Base-by-base conservation (phyloP, 2,888 invertebrate genomes). In the Drosophila aldrichi region DNA sequence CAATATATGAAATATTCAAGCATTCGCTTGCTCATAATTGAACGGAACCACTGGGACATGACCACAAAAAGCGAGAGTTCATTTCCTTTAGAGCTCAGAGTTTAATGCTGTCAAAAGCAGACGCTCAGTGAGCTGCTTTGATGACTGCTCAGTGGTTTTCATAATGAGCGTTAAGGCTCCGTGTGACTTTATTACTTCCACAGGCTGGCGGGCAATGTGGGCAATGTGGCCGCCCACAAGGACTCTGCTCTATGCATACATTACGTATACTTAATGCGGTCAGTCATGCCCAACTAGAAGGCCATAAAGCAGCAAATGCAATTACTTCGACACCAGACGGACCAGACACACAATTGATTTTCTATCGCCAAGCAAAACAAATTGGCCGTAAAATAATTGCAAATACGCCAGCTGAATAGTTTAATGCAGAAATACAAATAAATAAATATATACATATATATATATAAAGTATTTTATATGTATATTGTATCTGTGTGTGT, bases 381-480 rank as follows among this genome's bases (percentile, higher is more conserved):
- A 86, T 86, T 89, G 90, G 58, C 77, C 88, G 86, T 86, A 79
- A 89, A 86, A 89, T 86, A 76, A 89, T 89, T 86, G 74, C 88
- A 69, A 74, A 89, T 75, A 82, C 73, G 77, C 63, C 63, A 70
- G 67, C 64, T 60, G 76, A 72, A 76, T 79, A 81, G 59, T 79
- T 76, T 54, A 66, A 49, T 60, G 60, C 34, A 34, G 38, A 43
- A 74, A 74, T 61, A 56, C 54, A 36, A 44, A 41, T 60, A 36
- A 25, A 36, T 25, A 25, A 6, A 25, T 3, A 22, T 22, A 22
- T 3, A 22, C 7, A 7, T 7, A 25, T 25, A 25, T 25, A 5
- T 25, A 20, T 36, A n/a, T 51, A 22, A 8, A 14, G 20, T 40
- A 32, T 46, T 32, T 40, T 25, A 32, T 41, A 56, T 25, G 20